Base-by-base conservation (phyloP, 2,797 vertebrate species). In the Periophthalmus magnuspinnatus region DNA sequence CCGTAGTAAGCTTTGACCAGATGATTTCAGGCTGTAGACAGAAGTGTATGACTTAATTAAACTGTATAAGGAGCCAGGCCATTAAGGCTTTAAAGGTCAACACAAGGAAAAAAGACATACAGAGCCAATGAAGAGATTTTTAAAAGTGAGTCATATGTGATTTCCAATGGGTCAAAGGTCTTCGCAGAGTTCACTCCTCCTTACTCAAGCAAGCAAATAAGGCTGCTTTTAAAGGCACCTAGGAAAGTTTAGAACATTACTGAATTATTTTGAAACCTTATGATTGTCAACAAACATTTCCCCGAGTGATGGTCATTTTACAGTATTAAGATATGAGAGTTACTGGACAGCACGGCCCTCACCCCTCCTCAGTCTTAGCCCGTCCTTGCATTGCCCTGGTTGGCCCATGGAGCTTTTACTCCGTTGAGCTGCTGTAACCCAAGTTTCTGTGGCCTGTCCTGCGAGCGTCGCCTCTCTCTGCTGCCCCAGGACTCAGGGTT, bases 401-500 rank as follows among this genome's bases (percentile, higher is more conserved):
- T 77, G 86, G 81, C 78, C 79, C 76, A 71, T 62, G 10, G 68
- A 68, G 70, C 74, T 67, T 84, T 85, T 76, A 74, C 79, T 77
- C 76, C 62, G 48, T 59, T 41, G 63, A 71, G 70, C 75, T 70
- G 75, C 78, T 81, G 86, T 86, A 89, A 90, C 86, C 79, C 86
- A 86, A 89, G 83, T 88, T 87, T 81, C 80, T 6, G 68, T 80
- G 79, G 69, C 72, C 83, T 67, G 52, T 67, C 52, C 22, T 13
- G 38, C 71, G 68, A 74, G 34, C 75, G 81, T 81, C 76, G 45
- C 78, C 76, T 77, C 73, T 64, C 84, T 82, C 62, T 61, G 70
- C 83, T 86, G 81, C 86, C 75, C 19, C 70, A 73, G 78, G 84
- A 75, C 76, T 90, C 86, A 76, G 81, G 75, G 70, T 91, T 91